Evolutionary conservation across 2,888 invertebrate species (phyloP).

Genomic region (Torymus tubicola): DNA sequence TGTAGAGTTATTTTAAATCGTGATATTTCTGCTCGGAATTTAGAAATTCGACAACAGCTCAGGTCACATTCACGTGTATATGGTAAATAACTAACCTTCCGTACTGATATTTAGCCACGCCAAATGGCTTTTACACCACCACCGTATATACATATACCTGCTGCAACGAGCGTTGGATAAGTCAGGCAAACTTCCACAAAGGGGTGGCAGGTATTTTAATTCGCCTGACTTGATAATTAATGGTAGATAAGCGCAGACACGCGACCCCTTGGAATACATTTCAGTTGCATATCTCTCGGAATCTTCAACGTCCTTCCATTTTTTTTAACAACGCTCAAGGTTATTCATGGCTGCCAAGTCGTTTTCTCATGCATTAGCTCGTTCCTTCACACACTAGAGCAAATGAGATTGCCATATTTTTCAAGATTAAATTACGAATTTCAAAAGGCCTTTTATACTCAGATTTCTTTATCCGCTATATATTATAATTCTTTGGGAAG

Average conservation of each 20-base stretch:
- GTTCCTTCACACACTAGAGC: neutral
- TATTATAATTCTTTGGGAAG: neutral
- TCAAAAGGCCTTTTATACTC: constrained; percentile 18
- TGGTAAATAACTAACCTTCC: constrained; percentile 43
- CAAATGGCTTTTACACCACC: too few species aligned
- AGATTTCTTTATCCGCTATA: neutral
- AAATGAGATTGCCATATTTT: constrained; percentile 9
- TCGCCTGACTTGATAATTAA: constrained; percentile 42
- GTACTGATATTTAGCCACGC: constrained; percentile 12
- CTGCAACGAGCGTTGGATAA: neutral
- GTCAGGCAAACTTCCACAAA: constrained; percentile 13
- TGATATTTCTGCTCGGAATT: neutral
- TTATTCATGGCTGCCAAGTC: constrained; percentile 14
- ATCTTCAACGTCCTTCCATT: constrained; percentile 34
- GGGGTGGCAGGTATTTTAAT: constrained; percentile 38
- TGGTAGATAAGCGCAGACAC: constrained; percentile 39
- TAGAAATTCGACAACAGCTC: constrained; percentile 2
- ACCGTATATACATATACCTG: neutral
- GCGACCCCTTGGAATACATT: constrained; percentile 33
- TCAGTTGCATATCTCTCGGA: constrained; percentile 35
- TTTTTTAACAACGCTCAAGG: constrained; percentile 41
- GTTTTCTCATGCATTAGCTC: constrained; percentile 4
- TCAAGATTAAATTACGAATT: constrained; percentile 5
- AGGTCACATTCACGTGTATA: neutral
- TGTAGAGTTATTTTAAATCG: too few species aligned